Evolutionary conservation across 2,888 invertebrate species (phyloP), one percentile per base, ranked within the genome.

Genomic region (Anarsia innoxiella): DNA sequence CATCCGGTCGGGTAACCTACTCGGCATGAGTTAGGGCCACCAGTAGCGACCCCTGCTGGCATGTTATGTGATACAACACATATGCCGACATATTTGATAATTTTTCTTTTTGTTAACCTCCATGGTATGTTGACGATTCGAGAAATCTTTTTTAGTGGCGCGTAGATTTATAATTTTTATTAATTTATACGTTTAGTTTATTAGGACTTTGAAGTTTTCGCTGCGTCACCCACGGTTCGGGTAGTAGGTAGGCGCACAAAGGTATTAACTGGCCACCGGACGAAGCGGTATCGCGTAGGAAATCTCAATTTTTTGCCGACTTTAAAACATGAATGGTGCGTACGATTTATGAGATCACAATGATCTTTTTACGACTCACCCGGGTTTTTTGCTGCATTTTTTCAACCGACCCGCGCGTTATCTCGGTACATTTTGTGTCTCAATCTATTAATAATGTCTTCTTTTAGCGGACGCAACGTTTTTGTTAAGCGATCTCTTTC

Each of bases 381-480:
- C 63, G 52, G n/a, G 43, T 59, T 67, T 67, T 69, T 74, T 73
- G 60, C 47, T 50, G 39, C 33, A 19, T 12, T 53, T 57, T 56
- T 70, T 71, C 68, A 64, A 53, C 41, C 42, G 46, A 44, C 52
- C 56, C 48, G 43, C 45, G 57, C 58, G 63, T 76, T 79, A 78
- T 80, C 79, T 72, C 52, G 52, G 61, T 73, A 72, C 59, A 76
- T 71, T 79, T 76, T 77, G 78, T 79, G 78, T 79, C 79, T 82
- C 75, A 77, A 82, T 83, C 80, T 78, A 82, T 80, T 83, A 80
- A 79, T 79, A 78, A 80, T 67, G 79, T 75, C 71, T 76, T 72
- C 69, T 77, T 78, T 78, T 72, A 72, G 67, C 58, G 60, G 64
- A 61, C 59, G 62, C 59, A 67, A 67, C 68, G 62, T 71, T 70